phyloP scores from a whole-genome alignment of 2,797 vertebrate genomes.

The Balearica regulorum region DNA sequence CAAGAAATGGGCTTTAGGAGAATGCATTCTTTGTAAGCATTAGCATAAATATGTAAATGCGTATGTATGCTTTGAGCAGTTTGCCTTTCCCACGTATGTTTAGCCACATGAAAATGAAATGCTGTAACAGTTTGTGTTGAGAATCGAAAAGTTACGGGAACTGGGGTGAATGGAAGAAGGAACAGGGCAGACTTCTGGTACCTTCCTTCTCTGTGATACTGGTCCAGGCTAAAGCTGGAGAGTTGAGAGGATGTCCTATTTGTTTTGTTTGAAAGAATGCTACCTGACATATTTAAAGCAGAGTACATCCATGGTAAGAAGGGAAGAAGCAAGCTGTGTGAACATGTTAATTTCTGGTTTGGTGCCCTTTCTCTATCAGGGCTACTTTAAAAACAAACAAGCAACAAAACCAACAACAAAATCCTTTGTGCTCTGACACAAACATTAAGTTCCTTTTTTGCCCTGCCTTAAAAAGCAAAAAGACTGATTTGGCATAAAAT shows the following conservation, averaged over 20 bases:
- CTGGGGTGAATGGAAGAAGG: not conserved
- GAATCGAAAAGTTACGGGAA: not conserved
- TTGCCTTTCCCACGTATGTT: slow-evolving; percentile 14
- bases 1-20: not conserved
- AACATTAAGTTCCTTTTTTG: not conserved
- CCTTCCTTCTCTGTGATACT: not conserved
- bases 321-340: not conserved
- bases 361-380: not conserved
- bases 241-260: not conserved
- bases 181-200: not conserved
- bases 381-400: not conserved
- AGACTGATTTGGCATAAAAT: not conserved
- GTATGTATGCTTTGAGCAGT: not conserved
- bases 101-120: slow-evolving; percentile 41
- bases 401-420: not conserved
- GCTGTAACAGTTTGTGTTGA: not conserved
- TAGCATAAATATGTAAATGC: not conserved
- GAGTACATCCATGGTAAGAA: not conserved
- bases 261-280: not conserved
- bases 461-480: not conserved
- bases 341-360: not conserved
- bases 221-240: not conserved
- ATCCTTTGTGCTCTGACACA: not conserved
- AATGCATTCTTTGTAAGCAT: slow-evolving; percentile 16
- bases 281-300: not conserved